Conservation (phyloP, 1,140 invertebrate genomes). For the Drosophila yakuba region DNA sequence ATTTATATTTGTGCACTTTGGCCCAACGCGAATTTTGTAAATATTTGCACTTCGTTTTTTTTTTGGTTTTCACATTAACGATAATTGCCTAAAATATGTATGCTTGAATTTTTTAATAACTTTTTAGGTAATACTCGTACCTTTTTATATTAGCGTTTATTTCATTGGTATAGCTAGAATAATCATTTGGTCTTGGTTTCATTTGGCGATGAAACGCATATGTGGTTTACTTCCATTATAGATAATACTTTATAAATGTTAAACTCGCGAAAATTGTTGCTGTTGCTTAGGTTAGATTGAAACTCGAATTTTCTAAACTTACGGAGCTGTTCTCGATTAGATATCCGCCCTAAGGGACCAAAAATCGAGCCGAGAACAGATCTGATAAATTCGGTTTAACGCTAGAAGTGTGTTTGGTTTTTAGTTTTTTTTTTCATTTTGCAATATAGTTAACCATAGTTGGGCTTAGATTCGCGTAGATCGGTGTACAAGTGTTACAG, state of each 20-base stretch:
- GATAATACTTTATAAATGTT: slow-evolving; percentile 70
- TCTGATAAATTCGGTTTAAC: slow-evolving; percentile 78
- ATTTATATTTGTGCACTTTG: slow-evolving; percentile 37
- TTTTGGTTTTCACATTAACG: slow-evolving; percentile 31
- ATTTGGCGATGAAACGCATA: slow-evolving; percentile 56
- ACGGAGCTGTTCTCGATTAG: slow-evolving; percentile 38
- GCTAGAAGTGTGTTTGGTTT: slow-evolving; percentile 57
- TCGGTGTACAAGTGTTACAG: slow-evolving; percentile 74
- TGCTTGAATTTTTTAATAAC: slow-evolving; percentile 37
- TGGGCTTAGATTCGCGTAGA: slow-evolving; percentile 45
- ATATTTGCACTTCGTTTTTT: slow-evolving; percentile 67
- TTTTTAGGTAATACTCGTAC: slow-evolving; percentile 16
- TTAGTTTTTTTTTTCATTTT: slow-evolving; percentile 17
- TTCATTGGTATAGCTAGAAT: slow-evolving; percentile 41
- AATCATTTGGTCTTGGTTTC: slow-evolving; percentile 62
- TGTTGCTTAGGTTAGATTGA: slow-evolving; percentile 74
- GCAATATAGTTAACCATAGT: slow-evolving; percentile 41
- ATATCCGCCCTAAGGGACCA: background rate
- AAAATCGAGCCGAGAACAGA: slow-evolving; percentile 18
- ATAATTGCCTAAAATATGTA: slow-evolving; percentile 42
- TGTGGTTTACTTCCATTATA: slow-evolving; percentile 55
- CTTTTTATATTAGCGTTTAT: slow-evolving; percentile 29
- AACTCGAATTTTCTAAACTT: slow-evolving; percentile 74
- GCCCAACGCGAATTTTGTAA: slow-evolving; percentile 63
- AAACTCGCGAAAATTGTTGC: slow-evolving; percentile 75